Base-by-base conservation (phyloP, 2,888 invertebrate species). In the Cryptophagus acutangulus region DNA sequence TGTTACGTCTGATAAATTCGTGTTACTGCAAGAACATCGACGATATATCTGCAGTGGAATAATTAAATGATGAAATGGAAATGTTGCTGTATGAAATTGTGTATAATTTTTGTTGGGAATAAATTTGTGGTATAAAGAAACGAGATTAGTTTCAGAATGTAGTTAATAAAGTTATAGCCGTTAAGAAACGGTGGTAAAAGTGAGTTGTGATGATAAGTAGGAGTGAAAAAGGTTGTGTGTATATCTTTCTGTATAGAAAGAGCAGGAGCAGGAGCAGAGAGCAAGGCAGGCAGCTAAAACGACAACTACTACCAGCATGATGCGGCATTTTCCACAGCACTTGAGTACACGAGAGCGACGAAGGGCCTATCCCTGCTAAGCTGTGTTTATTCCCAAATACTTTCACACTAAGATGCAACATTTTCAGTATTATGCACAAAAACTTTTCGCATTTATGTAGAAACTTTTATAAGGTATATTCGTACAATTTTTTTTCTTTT, bases 381-480 rank as follows among this genome's bases (percentile, higher is more conserved):
- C 56, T 53, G 54, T 57, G 57, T 57, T 59, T 60, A 62, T 58
- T 58, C 55, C 51, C 49, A 53, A 58, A 56, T 52, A n/a, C 12
- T 50, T 46, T 43, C 43, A 45, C 41, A 44, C 35, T 47, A 41
- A 36, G 39, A 31, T 39, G 42, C 50, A 50, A 48, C 44, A 46
- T 46, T 46, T 46, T 42, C 29, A 10, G 29, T 33, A 35, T 37
- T 29, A 29, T 30, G 25, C 40, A 31, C 31, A 31, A 26, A 26
- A 31, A 31, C 14, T 13, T 31, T 13, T 13, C 31, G 13, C 14
- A 15, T 15, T 13, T 31, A 31, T 31, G 31, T 31, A 10, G 15
- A 31, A 31, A 31, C 31, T 31, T 31, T 31, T 31, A 13, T 31
- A 31, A 31, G 31, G 16, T 31, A 16, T 31, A 15, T 10, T 10